Base-by-base conservation (phyloP, 2,888 invertebrate species). In the Ypsolopha sequella region DNA sequence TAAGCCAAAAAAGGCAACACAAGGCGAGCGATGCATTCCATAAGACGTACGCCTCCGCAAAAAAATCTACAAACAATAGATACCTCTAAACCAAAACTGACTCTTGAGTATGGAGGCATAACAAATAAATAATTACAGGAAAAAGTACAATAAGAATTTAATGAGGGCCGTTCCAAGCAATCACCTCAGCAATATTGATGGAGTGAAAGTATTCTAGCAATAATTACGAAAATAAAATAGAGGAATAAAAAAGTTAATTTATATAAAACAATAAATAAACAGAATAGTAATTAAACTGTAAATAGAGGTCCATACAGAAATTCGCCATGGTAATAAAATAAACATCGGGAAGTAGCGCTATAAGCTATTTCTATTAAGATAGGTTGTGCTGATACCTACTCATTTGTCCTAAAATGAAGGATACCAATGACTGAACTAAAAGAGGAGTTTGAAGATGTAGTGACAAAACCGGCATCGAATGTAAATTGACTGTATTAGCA, bases 401-500 rank as follows among this genome's bases (percentile, higher is more conserved):
- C 4, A 24, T 24, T 24, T 24, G 24, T 24, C 24, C 24, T 24
- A 24, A 24, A 24, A 4, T 24, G 4, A 24, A 24, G 24, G 24
- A 24, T 24, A 24, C 24, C 24, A 24, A 3, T 24, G 24, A 24
- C 24, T 4, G 24, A 24, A 24, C 2, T 24, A 24, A 24, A 24
- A 38, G 38, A 38, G 38, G 38, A 38, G n/a, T n/a, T 8, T 38
- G 2, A 38, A 38, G 8, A 10, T 10, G 2, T 38, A 38, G 39
- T 39, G 11, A 39, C 6, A 10, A 10, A 39, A 24, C 24, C 24
- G 24, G 6, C n/a, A 39, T 39, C 24, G 24, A 24, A 24, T 24
- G 2, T 24, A 24, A 24, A 39, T 11, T 11, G 65, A 63, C 65
- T 60, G 53, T 51, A 55, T 51, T 39, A 38, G 9, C 49, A 60